Percentiles rank a stretch among this genome's conserved stretches.
phyloP scores from a whole-genome alignment of 2,888 invertebrate species.

The Hemistola chrysoprasaria region DNA sequence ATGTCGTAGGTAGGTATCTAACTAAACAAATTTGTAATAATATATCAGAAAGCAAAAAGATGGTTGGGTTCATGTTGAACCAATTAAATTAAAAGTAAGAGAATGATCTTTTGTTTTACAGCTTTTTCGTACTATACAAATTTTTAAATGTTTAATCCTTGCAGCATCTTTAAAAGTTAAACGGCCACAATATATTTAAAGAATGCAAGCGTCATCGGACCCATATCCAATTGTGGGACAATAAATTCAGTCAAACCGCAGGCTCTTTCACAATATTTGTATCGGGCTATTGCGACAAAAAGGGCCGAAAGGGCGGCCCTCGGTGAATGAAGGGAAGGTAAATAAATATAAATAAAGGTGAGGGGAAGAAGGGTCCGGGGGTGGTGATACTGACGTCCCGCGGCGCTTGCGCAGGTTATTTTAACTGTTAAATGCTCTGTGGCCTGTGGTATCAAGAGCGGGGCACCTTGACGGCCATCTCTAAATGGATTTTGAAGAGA shows the following conservation, averaged over 20 bases:
- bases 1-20: no score
- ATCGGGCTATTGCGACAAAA: slow-evolving; percentile 77
- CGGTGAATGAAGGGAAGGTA: slow-evolving; percentile 81
- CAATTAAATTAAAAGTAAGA: no score
- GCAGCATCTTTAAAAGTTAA: not conserved
- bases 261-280: slow-evolving; percentile 81
- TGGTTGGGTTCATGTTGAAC: no score
- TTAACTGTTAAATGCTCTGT: slow-evolving; percentile 8
- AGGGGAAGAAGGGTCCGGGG: slow-evolving; percentile 57
- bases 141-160: no score
- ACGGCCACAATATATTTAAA: slow-evolving; percentile 25
- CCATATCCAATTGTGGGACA: slow-evolving; percentile 71
- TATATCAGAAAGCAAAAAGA: no score
- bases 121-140: no score
- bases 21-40: no score
- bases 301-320: slow-evolving; percentile 79
- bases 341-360: slow-evolving; percentile 82
- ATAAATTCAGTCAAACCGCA: slow-evolving; percentile 80
- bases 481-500: slow-evolving; percentile 10
- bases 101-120: no score
- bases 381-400: slow-evolving; percentile 52
- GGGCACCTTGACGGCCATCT: slow-evolving; percentile 12
- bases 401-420: slow-evolving; percentile 48
- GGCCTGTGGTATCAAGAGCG: slow-evolving; percentile 1
- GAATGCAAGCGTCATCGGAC: slow-evolving; percentile 56